phyloP scores from a whole-genome alignment of 2,113 vertebrate genomes.

The Gopherus evgoodei region DNA sequence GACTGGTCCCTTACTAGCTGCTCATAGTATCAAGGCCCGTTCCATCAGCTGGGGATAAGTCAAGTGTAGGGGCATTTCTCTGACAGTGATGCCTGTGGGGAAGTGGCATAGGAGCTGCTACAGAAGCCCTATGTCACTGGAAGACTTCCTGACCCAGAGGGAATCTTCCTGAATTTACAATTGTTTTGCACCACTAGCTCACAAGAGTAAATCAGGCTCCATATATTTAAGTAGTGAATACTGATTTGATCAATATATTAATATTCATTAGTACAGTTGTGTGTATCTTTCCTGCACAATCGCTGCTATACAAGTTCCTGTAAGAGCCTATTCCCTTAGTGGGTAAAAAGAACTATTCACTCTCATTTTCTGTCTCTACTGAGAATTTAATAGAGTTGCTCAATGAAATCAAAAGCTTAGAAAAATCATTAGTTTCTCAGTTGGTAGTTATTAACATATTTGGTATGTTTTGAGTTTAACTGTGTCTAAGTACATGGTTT shows the following conservation, averaged over 20 bases:
- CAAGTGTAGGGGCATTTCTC: background rate
- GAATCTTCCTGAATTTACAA: slow-evolving; percentile 7
- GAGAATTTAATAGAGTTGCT: slow-evolving; percentile 39
- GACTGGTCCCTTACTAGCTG: background rate
- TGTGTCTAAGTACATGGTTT: slow-evolving; percentile 22
- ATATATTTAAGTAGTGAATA: slow-evolving; percentile 39
- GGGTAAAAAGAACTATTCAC: background rate
- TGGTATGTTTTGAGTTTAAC: slow-evolving; percentile 42
- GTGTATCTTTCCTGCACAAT: background rate
- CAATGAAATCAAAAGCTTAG: slow-evolving; percentile 49
- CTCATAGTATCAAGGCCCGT: background rate
- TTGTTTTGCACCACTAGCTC: background rate
- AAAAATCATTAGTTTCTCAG: slow-evolving; percentile 26
- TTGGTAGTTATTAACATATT: slow-evolving; percentile 7
- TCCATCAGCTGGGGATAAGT: background rate
- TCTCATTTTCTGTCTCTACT: slow-evolving; percentile 22
- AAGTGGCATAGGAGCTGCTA: background rate
- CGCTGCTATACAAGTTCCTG: background rate
- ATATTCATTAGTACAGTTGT: slow-evolving; percentile 35
- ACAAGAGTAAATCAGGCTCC: background rate
- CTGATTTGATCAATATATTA: slow-evolving; percentile 33
- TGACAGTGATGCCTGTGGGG: background rate
- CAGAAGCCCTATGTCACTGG: background rate
- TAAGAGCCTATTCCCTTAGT: slow-evolving; percentile 31
- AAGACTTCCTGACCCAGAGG: background rate